Base-by-base conservation (phyloP, 2,888 invertebrate species). In the Mythimna impura region DNA sequence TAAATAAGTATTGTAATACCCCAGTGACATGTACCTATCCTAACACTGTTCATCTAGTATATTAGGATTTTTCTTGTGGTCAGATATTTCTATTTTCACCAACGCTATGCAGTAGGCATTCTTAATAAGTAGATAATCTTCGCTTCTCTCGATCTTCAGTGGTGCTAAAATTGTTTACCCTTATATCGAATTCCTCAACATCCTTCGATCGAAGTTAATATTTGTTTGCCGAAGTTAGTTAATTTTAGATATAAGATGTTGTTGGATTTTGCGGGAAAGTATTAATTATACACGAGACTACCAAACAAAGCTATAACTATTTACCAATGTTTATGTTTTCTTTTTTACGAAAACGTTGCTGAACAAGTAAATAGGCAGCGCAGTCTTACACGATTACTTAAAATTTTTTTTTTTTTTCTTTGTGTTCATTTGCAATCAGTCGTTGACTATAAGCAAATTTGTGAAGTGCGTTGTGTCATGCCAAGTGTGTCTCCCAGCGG, bases 151-250 rank as follows among this genome's bases (percentile, higher is more conserved):
- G 43, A n/a, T 30, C 65, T 30, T 34, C 25, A 34, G 55, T 20
- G 30, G 34, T 60, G 58, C 60, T 75, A 66, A 55, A 67, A 71
- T 65, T 80, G 57, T 71, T 79, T 66, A 69, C 66, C 65, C 30
- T 61, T 30, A 12, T 66, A 75, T 65, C 57, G 36, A 36, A 75
- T 65, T 75, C 52, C 52, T 64, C 30, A 68, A 9, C 40, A 71
- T 80, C 52, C 36, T 52, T 67, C 22, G 25, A 64, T 55, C 20
- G 25, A 50, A 75, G 52, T 75, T 47, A 67, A 67, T 75, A 80
- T 80, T 75, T 65, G 64, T 61, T 64, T 47, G 40, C 7, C 47
- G 63, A 71, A 73, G 40, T 78, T 73, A 34, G 66, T 55, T 63
- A 57, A 69, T 58, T 63, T 78, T 34, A 34, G 68, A 54, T 73